phyloP scores from a whole-genome alignment of 2,888 invertebrate genomes.

The Agrochola macilenta region DNA sequence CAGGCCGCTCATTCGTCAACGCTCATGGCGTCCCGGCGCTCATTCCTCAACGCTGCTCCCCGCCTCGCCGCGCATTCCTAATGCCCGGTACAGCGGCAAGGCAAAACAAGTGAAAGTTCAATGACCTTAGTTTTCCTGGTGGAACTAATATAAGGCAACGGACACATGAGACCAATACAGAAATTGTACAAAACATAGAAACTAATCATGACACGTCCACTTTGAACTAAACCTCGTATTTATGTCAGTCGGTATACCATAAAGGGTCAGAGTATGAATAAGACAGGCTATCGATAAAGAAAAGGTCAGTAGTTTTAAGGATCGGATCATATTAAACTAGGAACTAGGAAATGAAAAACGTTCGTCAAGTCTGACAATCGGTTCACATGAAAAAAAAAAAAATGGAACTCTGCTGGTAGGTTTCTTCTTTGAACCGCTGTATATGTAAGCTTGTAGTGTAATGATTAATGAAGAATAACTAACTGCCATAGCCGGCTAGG shows the following conservation, averaged over 20 bases:
- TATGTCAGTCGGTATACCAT: conserved; percentile 29
- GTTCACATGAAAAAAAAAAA: too few species aligned
- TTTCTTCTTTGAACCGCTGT: background rate
- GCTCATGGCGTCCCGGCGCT: too few species aligned
- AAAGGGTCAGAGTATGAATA: conserved; percentile 28
- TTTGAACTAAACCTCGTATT: conserved; percentile 46
- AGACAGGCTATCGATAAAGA: background rate
- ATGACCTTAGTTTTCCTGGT: background rate
- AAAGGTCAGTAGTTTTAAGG: background rate
- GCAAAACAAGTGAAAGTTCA: background rate
- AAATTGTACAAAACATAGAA: conserved; percentile 36
- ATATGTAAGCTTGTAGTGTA: background rate
- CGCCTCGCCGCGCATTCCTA: too few species aligned
- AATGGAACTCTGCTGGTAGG: background rate
- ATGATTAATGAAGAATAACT: background rate
- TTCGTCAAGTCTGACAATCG: background rate
- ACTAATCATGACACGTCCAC: conserved; percentile 38
- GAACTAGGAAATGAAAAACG: background rate
- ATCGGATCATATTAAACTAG: background rate
- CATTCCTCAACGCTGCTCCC: too few species aligned
- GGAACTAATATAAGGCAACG: background rate
- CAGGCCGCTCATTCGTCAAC: too few species aligned
- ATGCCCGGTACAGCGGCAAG: too few species aligned
- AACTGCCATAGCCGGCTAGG: background rate
- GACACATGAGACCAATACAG: background rate